These are phyloP conservation scores for Polyploca ridens DNA, from an alignment of 2,888 invertebrate species.

Conservation along the genomic window DNA sequence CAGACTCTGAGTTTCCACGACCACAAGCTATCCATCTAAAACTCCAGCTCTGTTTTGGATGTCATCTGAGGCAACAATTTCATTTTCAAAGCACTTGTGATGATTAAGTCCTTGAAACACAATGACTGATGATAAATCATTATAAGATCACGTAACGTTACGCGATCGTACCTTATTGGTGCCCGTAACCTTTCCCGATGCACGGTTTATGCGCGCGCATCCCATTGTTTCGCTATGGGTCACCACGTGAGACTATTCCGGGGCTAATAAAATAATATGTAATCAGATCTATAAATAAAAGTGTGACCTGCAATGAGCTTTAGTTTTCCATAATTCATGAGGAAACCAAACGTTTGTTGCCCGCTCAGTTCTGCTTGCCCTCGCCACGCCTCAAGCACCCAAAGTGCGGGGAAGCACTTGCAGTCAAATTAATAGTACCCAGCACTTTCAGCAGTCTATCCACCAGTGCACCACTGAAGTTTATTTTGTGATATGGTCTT, in stretches of 20 bases:
- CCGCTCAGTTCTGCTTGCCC: no score
- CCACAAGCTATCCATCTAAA: no score
- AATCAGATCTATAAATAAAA: not conserved
- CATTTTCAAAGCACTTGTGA: no score
- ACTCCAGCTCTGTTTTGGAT: no score
- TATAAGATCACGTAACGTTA: slow-evolving; percentile 32
- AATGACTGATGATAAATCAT: not conserved
- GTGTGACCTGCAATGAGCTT: not conserved
- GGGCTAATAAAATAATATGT: slow-evolving; percentile 3
- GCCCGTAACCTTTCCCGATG: slow-evolving; percentile 17
- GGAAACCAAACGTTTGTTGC: not conserved
- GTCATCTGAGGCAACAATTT: no score
- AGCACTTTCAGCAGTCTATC: no score
- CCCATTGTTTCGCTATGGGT: slow-evolving; percentile 27
- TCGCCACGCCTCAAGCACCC: no score
- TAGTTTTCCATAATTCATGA: not conserved
- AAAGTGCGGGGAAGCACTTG: no score
- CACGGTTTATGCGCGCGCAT: slow-evolving; percentile 22
- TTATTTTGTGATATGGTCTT: no score
- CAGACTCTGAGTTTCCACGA: no score
- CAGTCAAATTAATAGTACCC: no score
- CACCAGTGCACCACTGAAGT: no score
- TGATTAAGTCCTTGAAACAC: not conserved
- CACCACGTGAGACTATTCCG: slow-evolving; percentile 16
- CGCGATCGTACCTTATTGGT: slow-evolving; percentile 21